Conservation (phyloP, 2,888 invertebrate genomes). For the Reticulitermes lucifugus region DNA sequence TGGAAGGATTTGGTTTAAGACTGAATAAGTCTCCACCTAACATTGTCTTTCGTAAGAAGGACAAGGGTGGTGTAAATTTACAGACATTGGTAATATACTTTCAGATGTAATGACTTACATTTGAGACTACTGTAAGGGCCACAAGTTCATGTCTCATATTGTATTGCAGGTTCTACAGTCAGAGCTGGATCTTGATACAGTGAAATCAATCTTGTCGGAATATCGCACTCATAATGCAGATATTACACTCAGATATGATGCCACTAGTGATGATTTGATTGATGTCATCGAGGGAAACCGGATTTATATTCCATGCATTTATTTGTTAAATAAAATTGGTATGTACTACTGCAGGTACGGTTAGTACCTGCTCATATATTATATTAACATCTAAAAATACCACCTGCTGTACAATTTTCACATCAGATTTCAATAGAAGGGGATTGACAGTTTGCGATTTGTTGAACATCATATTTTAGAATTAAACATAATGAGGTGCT, state of each 20-base stretch:
- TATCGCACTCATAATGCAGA: slow-evolving; percentile 99
- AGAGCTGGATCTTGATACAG: slow-evolving; percentile 94
- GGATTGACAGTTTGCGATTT: too few species aligned
- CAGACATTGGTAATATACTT: slow-evolving; percentile 78
- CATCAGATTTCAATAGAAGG: too few species aligned
- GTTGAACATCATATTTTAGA: too few species aligned
- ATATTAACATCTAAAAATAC: too few species aligned
- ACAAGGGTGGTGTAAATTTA: slow-evolving; percentile 98
- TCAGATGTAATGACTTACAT: background rate
- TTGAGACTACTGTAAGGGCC: background rate
- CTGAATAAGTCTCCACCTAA: slow-evolving; percentile 97
- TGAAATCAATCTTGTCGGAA: slow-evolving; percentile 95
- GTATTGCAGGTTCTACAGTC: slow-evolving; percentile 80
- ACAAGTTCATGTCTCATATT: background rate
- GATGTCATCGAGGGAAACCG: slow-evolving; percentile 99
- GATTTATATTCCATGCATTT: slow-evolving; percentile 98
- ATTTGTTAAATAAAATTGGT: slow-evolving; percentile 98
- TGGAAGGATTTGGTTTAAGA: slow-evolving; percentile 98
- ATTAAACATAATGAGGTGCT: too few species aligned
- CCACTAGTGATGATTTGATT: slow-evolving; percentile 97
- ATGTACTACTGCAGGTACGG: background rate
- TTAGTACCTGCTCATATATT: too few species aligned
- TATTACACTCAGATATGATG: slow-evolving; percentile 93
- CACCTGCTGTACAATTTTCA: too few species aligned
- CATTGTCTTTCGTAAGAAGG: slow-evolving; percentile 95